These are phyloP conservation scores for Oryctes rhinoceros DNA, from an alignment of 1,140 invertebrate species.

Conservation along the genomic window DNA sequence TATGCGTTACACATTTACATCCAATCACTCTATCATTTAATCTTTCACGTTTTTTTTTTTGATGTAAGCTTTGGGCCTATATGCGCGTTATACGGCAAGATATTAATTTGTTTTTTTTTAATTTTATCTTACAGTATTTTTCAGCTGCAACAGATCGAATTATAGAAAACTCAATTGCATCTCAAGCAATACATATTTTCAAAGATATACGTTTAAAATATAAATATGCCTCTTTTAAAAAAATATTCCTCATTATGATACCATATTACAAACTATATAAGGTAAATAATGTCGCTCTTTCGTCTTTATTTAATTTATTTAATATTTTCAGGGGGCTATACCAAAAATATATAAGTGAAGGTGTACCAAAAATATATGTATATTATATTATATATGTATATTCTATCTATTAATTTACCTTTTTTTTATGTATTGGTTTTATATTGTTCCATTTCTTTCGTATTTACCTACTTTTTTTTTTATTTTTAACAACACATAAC, in stretches of 20 bases:
- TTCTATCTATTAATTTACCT: background rate
- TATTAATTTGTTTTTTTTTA: slow-evolving; percentile 42
- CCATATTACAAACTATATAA: no score
- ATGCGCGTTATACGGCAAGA: slow-evolving; percentile 53
- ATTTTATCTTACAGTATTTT: slow-evolving; percentile 18
- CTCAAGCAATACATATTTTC: no score
- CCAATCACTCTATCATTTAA: background rate
- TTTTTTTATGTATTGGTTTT: no score
- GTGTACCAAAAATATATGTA: slow-evolving; percentile 42
- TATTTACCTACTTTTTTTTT: background rate
- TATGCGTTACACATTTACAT: slow-evolving; percentile 42
- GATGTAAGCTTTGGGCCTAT: slow-evolving; percentile 58
- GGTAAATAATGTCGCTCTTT: no score
- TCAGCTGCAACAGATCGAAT: slow-evolving; percentile 32
- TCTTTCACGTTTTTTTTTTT: slow-evolving; percentile 37
- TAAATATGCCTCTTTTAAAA: no score
- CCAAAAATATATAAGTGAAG: background rate
- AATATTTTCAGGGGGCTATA: slow-evolving; percentile 28
- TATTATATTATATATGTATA: slow-evolving; percentile 37
- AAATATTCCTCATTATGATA: no score
- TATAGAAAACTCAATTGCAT: no score
- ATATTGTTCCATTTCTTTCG: no score
- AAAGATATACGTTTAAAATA: no score
- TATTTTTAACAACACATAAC: no score
- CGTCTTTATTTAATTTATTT: background rate